Evolutionary conservation across 2,113 vertebrate species (phyloP).

Genomic region (Dinomys branickii): DNA sequence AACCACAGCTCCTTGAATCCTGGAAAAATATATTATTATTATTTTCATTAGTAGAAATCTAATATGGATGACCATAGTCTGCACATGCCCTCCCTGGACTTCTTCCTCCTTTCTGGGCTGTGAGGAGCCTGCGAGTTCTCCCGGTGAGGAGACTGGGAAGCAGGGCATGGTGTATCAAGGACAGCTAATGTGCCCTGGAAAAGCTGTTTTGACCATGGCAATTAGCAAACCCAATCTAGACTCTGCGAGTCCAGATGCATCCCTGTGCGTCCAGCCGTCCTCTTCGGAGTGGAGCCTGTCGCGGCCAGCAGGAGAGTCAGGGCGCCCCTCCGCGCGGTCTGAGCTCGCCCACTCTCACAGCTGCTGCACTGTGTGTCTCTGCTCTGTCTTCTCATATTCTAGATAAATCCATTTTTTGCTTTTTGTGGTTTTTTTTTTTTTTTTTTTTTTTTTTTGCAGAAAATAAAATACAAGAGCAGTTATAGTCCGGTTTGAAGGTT

Average conservation of each 20-base stretch:
- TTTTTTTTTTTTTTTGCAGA: neutral
- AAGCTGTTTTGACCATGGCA: neutral
- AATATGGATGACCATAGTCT: neutral
- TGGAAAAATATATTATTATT: neutral
- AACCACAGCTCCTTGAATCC: neutral
- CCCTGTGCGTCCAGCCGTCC: neutral
- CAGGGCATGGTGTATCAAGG: neutral
- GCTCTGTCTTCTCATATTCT: neutral
- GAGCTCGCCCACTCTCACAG: too few species aligned
- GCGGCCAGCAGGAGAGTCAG: too few species aligned
- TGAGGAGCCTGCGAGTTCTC: neutral
- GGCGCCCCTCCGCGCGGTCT: neutral
- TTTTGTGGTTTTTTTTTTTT: too few species aligned
- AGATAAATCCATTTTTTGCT: neutral
- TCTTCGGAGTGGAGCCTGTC: rapidly evolving
- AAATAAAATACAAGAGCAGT: neutral
- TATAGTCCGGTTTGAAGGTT: neutral
- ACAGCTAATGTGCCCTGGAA: neutral
- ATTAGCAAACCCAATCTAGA: neutral
- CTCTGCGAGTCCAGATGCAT: neutral
- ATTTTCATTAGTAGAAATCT: neutral
- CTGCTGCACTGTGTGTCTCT: neutral
- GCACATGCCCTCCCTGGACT: neutral
- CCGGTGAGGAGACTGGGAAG: neutral
- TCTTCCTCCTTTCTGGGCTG: neutral